Percentiles rank a stretch among this genome's conserved stretches.
phyloP scores from a whole-genome alignment of 2,888 invertebrate species.

The Petrophora chlorosata region DNA sequence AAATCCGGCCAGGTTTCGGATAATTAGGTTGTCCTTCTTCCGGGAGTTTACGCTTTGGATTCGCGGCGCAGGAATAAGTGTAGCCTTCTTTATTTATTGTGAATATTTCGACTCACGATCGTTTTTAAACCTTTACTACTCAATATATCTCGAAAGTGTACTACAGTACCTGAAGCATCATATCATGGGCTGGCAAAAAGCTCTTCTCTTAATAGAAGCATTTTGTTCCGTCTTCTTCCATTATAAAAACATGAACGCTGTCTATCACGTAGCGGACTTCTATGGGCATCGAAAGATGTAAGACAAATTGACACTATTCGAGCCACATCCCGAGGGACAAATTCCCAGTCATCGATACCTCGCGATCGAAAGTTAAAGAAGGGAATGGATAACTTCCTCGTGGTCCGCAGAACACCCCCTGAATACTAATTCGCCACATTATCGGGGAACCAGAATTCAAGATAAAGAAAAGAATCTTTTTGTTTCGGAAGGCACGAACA shows the following conservation, averaged over 20 bases:
- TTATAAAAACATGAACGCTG: slow-evolving; percentile 14
- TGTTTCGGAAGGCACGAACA: slow-evolving; percentile 42
- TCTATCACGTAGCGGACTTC: slow-evolving; percentile 21
- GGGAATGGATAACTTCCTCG: slow-evolving; percentile 47
- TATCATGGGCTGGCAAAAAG: too few species aligned
- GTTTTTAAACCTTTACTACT: too few species aligned
- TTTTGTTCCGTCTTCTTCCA: slow-evolving; percentile 6
- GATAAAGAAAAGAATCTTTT: slow-evolving; percentile 46
- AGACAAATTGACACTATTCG: slow-evolving; percentile 31
- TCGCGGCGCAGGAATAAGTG: too few species aligned
- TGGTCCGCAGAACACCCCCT: slow-evolving; percentile 37
- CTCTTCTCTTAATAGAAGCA: slow-evolving; percentile 5
- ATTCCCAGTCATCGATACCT: slow-evolving; percentile 39
- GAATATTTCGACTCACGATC: too few species aligned
- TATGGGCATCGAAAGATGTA: too few species aligned
- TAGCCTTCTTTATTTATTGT: too few species aligned
- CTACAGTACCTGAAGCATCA: too few species aligned
- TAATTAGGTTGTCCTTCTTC: too few species aligned
- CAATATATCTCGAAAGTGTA: too few species aligned
- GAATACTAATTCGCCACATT: slow-evolving; percentile 59
- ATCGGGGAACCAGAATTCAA: slow-evolving; percentile 36
- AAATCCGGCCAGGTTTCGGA: too few species aligned
- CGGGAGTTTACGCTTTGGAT: too few species aligned
- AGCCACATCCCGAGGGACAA: slow-evolving; percentile 32
- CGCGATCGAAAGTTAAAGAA: slow-evolving; percentile 41